These are phyloP conservation scores for Triplophysa dalaica DNA, from an alignment of 2,113 vertebrate species.

Conservation along the genomic window DNA sequence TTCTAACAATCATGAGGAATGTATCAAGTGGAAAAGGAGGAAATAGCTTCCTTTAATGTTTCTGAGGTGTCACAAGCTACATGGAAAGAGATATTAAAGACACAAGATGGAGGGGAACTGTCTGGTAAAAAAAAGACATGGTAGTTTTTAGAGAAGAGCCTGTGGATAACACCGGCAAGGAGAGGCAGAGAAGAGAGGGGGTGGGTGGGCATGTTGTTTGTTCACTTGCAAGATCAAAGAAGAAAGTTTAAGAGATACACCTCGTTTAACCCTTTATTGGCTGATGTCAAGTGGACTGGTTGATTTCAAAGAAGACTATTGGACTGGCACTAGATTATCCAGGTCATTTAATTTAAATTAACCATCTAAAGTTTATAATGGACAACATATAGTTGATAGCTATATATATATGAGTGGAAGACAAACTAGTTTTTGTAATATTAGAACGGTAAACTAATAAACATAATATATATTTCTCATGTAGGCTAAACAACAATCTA, in stretches of 20 bases:
- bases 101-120: background rate
- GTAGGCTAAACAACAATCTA: background rate
- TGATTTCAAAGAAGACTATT: background rate
- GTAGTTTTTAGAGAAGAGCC: background rate
- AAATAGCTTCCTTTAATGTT: background rate
- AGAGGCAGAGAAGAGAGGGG: background rate
- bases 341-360: background rate
- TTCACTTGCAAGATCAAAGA: constrained; percentile 28
- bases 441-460: no score
- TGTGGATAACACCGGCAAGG: background rate
- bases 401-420: no score
- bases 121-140: background rate
- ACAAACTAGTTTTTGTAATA: no score
- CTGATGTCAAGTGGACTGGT: background rate
- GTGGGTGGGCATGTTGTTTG: background rate
- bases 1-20: background rate
- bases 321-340: background rate
- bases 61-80: background rate
- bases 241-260: constrained; percentile 22
- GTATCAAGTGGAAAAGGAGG: background rate
- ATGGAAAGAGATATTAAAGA: background rate
- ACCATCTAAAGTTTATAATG: background rate
- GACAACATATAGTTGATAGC: background rate
- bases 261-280: constrained; percentile 24
- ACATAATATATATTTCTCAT: no score